Conservation (phyloP, 2,888 invertebrate genomes). For the Dexiosoma caninum region DNA sequence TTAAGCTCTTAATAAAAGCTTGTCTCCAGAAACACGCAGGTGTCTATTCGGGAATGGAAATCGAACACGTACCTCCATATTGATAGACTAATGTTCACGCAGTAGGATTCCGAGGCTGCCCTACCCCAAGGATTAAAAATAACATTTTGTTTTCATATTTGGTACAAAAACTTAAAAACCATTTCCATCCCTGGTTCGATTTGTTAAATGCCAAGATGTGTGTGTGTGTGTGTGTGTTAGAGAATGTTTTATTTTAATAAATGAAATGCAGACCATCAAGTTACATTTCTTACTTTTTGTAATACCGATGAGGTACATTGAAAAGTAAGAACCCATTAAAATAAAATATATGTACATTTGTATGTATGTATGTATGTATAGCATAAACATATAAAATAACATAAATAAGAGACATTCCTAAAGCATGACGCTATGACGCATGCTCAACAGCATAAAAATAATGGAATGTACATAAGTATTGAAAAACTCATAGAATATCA, state of each 20-base stretch:
- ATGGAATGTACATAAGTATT: neutral
- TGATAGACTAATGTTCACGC: too few relatives aligned
- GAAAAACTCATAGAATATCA: conserved; percentile 64
- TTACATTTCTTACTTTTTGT: neutral
- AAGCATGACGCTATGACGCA: conserved; percentile 70
- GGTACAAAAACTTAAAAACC: too few relatives aligned
- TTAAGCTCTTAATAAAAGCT: too few relatives aligned
- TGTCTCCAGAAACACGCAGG: too few relatives aligned
- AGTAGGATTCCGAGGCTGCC: too few relatives aligned
- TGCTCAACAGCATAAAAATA: conserved; percentile 58
- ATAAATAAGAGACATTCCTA: conserved; percentile 76
- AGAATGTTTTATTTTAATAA: neutral
- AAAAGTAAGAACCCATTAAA: conserved; percentile 25
- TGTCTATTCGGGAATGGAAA: too few relatives aligned
- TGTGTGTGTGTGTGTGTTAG: conserved; percentile 17
- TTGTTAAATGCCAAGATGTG: neutral
- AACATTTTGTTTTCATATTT: too few relatives aligned
- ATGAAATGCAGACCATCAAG: neutral
- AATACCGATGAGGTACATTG: neutral
- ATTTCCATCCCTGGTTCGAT: too few relatives aligned
- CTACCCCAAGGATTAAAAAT: too few relatives aligned
- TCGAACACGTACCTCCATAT: too few relatives aligned
- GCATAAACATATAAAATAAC: neutral
- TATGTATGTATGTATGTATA: too few relatives aligned
- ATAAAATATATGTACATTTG: too few relatives aligned